A percentile compares a stretch with the other conserved stretches of the same genome.
Evolutionary conservation across 2,113 vertebrate species (phyloP).

Genomic region (Hyperoodon ampullatus): DNA sequence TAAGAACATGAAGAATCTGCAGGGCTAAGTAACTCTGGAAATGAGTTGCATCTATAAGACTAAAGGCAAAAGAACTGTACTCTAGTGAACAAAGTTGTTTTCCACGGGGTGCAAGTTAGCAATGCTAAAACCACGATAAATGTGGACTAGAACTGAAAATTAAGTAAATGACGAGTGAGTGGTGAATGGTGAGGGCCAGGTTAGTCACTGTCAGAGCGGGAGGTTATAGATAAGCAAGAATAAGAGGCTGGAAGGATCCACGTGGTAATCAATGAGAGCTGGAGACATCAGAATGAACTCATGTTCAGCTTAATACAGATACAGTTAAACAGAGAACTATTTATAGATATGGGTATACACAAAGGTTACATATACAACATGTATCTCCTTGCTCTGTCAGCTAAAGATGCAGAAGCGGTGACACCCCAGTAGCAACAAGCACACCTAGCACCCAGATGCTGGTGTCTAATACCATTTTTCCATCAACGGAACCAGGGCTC

Average conservation of each 20-base stretch:
- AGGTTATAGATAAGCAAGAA: neutral
- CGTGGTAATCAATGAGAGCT: rapidly evolving
- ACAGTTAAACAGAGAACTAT: rapidly evolving
- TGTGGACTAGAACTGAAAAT: rapidly evolving
- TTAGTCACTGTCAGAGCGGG: neutral
- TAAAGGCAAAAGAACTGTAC: too few relatives aligned
- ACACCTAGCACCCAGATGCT: neutral
- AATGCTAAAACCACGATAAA: rapidly evolving
- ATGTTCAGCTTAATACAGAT: rapidly evolving
- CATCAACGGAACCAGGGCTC: neutral
- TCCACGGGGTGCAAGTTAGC: rapidly evolving
- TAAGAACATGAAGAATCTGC: neutral
- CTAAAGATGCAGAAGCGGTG: neutral
- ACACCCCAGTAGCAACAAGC: rapidly evolving
- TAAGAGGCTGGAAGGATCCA: neutral
- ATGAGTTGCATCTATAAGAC: rapidly evolving
- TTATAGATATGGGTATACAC: rapidly evolving
- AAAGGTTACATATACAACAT: rapidly evolving
- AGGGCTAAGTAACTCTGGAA: neutral
- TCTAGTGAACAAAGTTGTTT: neutral
- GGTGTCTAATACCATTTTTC: neutral
- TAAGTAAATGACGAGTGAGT: rapidly evolving
- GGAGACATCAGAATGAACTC: neutral
- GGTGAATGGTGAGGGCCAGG: neutral
- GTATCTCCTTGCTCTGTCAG: neutral